Conservation (phyloP, 2,113 vertebrate genomes). For the Chascanopsetta lugubris region DNA sequence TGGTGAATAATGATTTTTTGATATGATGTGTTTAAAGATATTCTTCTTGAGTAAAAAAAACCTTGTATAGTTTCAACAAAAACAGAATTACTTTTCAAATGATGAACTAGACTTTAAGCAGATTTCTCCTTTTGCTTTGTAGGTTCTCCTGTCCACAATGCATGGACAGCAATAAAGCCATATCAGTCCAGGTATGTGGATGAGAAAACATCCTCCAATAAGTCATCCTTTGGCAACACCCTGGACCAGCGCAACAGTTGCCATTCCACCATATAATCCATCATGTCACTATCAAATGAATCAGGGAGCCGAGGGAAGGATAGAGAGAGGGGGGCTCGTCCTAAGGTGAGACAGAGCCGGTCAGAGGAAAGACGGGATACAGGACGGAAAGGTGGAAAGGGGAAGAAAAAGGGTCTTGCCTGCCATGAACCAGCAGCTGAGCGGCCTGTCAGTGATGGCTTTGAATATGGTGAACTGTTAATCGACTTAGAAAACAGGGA, state of each 20-base stretch:
- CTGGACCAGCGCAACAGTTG: slow-evolving; percentile 12
- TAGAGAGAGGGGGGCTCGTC: slow-evolving; percentile 79
- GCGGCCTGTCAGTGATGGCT: slow-evolving; percentile 81
- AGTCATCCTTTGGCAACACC: slow-evolving; percentile 15
- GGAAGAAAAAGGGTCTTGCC: slow-evolving; percentile 76
- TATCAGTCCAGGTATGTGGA: slow-evolving; percentile 22
- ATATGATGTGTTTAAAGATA: background rate
- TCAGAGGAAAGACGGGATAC: slow-evolving; percentile 78
- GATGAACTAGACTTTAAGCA: background rate
- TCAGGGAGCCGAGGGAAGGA: slow-evolving; percentile 73
- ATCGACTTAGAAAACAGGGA: slow-evolving; percentile 63
- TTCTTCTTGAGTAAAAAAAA: background rate
- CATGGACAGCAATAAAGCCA: slow-evolving; percentile 10
- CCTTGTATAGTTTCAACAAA: background rate
- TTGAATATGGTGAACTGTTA: slow-evolving; percentile 79
- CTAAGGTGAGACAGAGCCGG: slow-evolving; percentile 82
- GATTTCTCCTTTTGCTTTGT: slow-evolving; percentile 45
- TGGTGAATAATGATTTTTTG: background rate
- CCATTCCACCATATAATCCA: slow-evolving; percentile 32
- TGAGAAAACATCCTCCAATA: slow-evolving; percentile 18
- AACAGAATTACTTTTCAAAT: background rate
- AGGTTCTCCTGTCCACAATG: slow-evolving; percentile 36
- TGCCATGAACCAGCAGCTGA: slow-evolving; percentile 59
- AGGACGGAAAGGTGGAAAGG: slow-evolving; percentile 65
- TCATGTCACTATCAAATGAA: slow-evolving; percentile 79